Evolutionary conservation across 2,888 invertebrate genomes (phyloP), one percentile per base, ranked within the genome.

Genomic region (Microctonus hyperodae): DNA sequence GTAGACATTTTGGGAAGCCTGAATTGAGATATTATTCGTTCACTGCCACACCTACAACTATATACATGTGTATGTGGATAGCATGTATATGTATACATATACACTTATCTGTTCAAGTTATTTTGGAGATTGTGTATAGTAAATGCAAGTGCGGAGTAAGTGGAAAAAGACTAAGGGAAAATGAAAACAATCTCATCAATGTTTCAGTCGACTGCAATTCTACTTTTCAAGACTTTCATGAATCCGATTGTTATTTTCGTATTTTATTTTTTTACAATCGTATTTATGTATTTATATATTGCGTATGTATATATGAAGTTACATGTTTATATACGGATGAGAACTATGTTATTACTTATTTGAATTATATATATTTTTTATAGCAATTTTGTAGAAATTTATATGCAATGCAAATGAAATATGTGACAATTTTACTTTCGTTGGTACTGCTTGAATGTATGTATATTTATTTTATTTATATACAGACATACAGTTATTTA

Each of bases 191-290:
- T 23, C n/a, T 10, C 25, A 51, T 51, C 25, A 51, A 51, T 23
- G 25, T 51, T 51, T 51, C 51, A 51, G 25, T 23, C 51, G 11
- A 51, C 23, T 23, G 25, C 25, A 25, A 23, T n/a, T 44, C 37
- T n/a, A 37, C 37, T 50, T 50, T 50, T 50, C 48, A 50, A 50
- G 48, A 50, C 48, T 50, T 50, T 50, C n/a, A n/a, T 37, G 37
- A 37, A 37, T 6, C 6, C 20, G 22, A 50, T 10, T 20, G 9
- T 50, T n/a, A n/a, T n/a, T 50, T 23, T 9, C 9, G 3, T 22
- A 7, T 50, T 50, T 10, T 10, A 22, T 50, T 50, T 50, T 11
- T 11, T 48, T 22, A 50, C 23, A 50, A 50, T 22, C 20, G 48
- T 7, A 50, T 50, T 20, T 50, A 11, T 50, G 16, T 2, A 50